phyloP scores from a whole-genome alignment of 1,140 invertebrate species.

The Portunus trituberculatus region DNA sequence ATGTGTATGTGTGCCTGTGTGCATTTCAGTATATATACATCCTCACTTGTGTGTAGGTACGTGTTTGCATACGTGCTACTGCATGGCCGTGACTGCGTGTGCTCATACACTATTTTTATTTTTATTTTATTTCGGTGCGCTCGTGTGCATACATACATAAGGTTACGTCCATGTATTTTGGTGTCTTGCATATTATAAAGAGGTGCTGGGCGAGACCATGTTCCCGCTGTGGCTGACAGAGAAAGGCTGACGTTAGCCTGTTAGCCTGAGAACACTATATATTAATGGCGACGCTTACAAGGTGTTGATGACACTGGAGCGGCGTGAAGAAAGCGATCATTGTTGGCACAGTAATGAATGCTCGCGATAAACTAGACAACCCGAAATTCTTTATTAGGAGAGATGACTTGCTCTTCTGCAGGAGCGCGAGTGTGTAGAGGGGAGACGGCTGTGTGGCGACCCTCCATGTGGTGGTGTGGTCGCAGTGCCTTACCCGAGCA shows the following conservation, averaged over 20 bases:
- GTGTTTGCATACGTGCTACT: neutral
- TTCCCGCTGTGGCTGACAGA: neutral
- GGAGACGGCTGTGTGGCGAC: neutral
- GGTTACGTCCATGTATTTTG: neutral
- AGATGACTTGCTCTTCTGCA: conserved; percentile 53
- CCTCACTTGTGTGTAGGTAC: neutral
- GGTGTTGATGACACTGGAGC: conserved; percentile 45
- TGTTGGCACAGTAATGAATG: conserved; percentile 44
- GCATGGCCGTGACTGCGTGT: neutral
- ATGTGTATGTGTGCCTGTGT: neutral
- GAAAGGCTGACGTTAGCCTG: neutral
- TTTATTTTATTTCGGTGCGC: neutral
- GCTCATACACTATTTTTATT: neutral
- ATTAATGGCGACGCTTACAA: conserved; percentile 30
- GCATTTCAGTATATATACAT: neutral
- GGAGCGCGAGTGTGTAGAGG: neutral
- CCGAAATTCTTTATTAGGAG: conserved; percentile 52
- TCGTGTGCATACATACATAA: neutral
- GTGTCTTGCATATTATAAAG: neutral
- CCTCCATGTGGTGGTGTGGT: no score
- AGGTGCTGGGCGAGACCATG: neutral
- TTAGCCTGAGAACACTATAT: conserved; percentile 2
- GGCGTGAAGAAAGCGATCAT: conserved; percentile 48
- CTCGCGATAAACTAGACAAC: conserved; percentile 43
- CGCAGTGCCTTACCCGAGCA: no score